Base-by-base conservation (phyloP, 2,113 vertebrate genomes). In the Colaptes auratus region DNA sequence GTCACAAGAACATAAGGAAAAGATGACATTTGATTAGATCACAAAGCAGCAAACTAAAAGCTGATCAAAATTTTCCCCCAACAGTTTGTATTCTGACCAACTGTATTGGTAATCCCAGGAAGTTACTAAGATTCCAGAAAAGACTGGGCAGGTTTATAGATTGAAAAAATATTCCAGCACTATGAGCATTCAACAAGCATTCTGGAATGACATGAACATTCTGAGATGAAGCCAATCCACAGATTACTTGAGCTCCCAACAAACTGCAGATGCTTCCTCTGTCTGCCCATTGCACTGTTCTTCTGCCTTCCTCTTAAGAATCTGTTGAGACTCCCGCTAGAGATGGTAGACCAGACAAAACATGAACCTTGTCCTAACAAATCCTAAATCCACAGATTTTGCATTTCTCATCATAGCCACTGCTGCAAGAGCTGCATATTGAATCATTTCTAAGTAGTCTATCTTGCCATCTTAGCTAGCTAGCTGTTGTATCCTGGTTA, bases 1-100 rank as follows among this genome's bases (percentile, higher is more conserved):
- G 56, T 86, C 67, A 92, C 46, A 87, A 76, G 74, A 92, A 92
- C 50, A 92, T n/a, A 74, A 90, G 66, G 87, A 90, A 84, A 93
- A 86, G 4, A 74, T 8, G 4, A 69, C 36, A 77, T 9, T 5
- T 70, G 60, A 74, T 95, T 82, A 92, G 64, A 83, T 72, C 89
- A 71, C 72, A 86, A 77, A 85, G 33, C 8, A 48, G n/a, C 10
- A 61, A 88, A 89, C 91, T 71, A 56, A 86, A 80, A 91, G 30
- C 30, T 56, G 46, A 79, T 89, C 70, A 80, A 42, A 83, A 6
- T 9, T 80, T 78, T 91, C n/a, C 23, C 36, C 28, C 16, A 73
- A 9, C 6, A 64, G 23, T 84, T n/a, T 76, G 24, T 44, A 39
- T 74, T 92, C 83, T 88, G 69, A 88, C 33, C 42, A 92, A 59